Conservation (phyloP, 2,888 invertebrate genomes). For the Rapana venosa region DNA sequence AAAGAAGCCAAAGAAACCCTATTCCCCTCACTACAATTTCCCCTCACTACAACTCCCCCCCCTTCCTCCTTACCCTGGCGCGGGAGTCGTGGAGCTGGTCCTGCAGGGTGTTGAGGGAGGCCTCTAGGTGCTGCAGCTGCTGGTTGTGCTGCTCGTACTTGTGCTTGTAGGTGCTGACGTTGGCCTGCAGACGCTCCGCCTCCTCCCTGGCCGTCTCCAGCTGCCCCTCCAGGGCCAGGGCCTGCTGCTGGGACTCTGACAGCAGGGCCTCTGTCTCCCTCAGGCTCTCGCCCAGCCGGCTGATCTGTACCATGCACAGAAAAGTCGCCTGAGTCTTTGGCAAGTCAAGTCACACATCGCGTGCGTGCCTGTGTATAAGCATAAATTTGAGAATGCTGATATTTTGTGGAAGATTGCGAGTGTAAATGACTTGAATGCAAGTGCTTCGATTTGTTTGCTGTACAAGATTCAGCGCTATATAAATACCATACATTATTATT, state of each 20-base stretch:
- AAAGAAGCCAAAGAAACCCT: no score
- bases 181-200: constrained; percentile 61
- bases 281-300: constrained; percentile 63
- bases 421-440: no score
- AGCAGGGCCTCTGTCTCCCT: constrained; percentile 67
- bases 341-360: no score
- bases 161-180: constrained; percentile 68
- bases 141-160: constrained; percentile 68
- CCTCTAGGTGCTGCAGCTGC: constrained; percentile 70
- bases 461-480: no score
- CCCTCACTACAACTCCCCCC: constrained; percentile 50
- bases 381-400: no score
- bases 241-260: constrained; percentile 68
- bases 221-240: constrained; percentile 71
- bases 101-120: constrained; percentile 66
- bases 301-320: constrained; percentile 59
- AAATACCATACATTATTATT: no score
- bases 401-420: no score
- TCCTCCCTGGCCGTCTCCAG: constrained; percentile 64
- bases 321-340: no score
- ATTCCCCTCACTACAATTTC: no score
- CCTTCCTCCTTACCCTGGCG: constrained; percentile 68
- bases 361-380: no score
- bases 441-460: no score
- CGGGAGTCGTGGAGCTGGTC: constrained; percentile 71